Evolutionary conservation across 2,797 vertebrate species (phyloP).

Genomic region (Micromesistius poutassou): DNA sequence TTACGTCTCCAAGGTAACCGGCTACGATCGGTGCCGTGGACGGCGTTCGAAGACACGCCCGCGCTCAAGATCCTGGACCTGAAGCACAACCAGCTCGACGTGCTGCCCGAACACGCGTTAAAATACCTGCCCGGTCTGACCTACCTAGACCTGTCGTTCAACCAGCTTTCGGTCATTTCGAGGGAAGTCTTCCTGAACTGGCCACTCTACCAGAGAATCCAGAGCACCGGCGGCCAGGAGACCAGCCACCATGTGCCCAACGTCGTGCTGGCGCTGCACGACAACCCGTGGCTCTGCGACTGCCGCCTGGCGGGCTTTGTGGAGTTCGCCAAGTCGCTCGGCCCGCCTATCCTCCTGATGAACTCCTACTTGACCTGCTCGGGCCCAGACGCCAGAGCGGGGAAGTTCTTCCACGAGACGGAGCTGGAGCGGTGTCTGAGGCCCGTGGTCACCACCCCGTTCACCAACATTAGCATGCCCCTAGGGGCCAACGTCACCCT

Average conservation of each 20-base stretch:
- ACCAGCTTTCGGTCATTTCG: conserved; percentile 87
- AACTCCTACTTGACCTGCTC: conserved; percentile 89
- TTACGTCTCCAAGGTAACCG: conserved; percentile 89
- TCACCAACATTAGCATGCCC: conserved; percentile 72
- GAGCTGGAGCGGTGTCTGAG: conserved; percentile 80
- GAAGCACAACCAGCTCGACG: conserved; percentile 88
- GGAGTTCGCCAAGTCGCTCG: conserved; percentile 79
- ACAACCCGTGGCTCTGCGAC: conserved; percentile 90
- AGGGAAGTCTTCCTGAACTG: conserved; percentile 88
- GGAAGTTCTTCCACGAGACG: conserved; percentile 84
- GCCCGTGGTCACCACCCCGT: conserved; percentile 70
- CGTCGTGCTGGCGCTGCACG: conserved; percentile 81
- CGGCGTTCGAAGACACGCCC: conserved; percentile 83
- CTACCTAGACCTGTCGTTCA: conserved; percentile 93
- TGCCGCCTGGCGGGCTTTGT: conserved; percentile 86
- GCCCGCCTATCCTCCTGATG: conserved; percentile 85
- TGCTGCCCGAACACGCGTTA: conserved; percentile 84
- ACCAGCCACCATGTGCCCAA: conserved; percentile 55
- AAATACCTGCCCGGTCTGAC: conserved; percentile 82
- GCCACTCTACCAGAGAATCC: conserved; percentile 79
- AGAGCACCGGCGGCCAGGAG: conserved; percentile 47
- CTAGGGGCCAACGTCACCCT: conserved; percentile 81
- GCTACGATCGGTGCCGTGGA: conserved; percentile 86
- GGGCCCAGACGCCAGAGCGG: conserved; percentile 76
- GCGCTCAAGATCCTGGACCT: conserved; percentile 85